A percentile compares a stretch with the other conserved stretches of the same genome.
Evolutionary conservation across 2,797 vertebrate genomes (phyloP).

Genomic region (Rhynchonycteris naso): DNA sequence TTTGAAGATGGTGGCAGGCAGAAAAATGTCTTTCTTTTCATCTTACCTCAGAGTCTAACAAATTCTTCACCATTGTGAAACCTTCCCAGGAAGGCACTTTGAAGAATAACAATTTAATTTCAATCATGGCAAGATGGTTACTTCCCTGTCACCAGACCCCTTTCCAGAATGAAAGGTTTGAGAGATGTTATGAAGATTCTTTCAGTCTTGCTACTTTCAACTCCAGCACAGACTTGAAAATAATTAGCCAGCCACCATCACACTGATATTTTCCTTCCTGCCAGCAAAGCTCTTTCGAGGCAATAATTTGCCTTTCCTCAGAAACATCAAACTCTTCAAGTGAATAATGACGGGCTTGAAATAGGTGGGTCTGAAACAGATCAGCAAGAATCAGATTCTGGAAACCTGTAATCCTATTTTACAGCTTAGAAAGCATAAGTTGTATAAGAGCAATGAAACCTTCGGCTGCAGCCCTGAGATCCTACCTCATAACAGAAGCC

Average conservation of each 20-base stretch:
- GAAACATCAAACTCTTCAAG: conserved; percentile 78
- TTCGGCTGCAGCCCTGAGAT: not conserved
- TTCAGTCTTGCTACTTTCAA: conserved; percentile 58
- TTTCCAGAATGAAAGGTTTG: conserved; percentile 71
- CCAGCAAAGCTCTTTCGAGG: conserved; percentile 69
- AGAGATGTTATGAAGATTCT: conserved; percentile 57
- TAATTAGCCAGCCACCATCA: conserved; percentile 67
- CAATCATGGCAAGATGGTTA: conserved; percentile 63
- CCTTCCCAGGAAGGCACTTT: conserved; percentile 61
- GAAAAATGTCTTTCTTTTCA: not conserved
- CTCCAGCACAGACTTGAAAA: conserved; percentile 72
- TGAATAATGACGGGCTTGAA: conserved; percentile 81
- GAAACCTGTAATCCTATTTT: conserved; percentile 68
- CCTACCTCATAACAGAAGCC: conserved; percentile 27
- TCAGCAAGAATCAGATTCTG: conserved; percentile 59
- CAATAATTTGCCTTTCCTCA: conserved; percentile 78
- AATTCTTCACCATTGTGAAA: conserved; percentile 62
- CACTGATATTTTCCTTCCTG: conserved; percentile 72
- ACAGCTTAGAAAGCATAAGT: conserved; percentile 49
- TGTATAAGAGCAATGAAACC: conserved; percentile 46
- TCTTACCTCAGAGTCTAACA: conserved; percentile 48
- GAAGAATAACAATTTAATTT: conserved; percentile 64
- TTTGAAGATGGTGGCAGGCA: not conserved
- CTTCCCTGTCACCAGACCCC: conserved; percentile 52
- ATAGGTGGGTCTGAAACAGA: conserved; percentile 64